phyloP scores from a whole-genome alignment of 2,888 invertebrate genomes.

The Podotricha telesiphe region DNA sequence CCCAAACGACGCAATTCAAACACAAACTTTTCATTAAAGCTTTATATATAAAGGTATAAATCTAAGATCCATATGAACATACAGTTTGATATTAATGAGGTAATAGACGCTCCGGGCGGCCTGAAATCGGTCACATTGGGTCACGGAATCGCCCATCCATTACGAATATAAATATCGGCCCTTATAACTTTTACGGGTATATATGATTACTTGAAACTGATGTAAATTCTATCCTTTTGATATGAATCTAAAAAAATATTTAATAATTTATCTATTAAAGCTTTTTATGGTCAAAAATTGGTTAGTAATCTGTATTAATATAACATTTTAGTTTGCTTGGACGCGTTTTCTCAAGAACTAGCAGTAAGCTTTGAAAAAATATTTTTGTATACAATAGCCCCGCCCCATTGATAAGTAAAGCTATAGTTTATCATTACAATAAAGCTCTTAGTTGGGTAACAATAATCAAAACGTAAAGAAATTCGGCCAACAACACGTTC shows the following conservation, averaged over 20 bases:
- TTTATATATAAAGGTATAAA: background rate
- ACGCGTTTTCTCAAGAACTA: too few species aligned
- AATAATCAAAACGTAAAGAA: too few species aligned
- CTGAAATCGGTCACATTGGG: slow-evolving; percentile 59
- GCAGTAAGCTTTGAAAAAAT: too few species aligned
- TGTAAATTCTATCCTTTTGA: background rate
- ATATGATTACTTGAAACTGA: slow-evolving; percentile 17
- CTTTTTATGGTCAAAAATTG: background rate
- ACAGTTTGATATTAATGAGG: slow-evolving; percentile 72
- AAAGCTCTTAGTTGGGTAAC: too few species aligned
- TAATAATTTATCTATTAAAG: background rate
- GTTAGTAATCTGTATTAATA: background rate
- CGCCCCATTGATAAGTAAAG: too few species aligned
- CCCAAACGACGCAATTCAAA: background rate
- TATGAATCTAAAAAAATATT: background rate
- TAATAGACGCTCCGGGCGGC: slow-evolving; percentile 59
- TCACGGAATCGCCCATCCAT: slow-evolving; percentile 50
- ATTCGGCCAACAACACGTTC: too few species aligned
- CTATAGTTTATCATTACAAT: too few species aligned
- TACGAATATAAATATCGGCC: slow-evolving; percentile 56
- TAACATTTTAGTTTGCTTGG: too few species aligned
- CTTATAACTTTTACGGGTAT: slow-evolving; percentile 23
- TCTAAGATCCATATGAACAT: slow-evolving; percentile 39
- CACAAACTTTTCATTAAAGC: background rate
- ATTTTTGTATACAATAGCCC: too few species aligned